Evolutionary conservation across 1,140 invertebrate species (phyloP).

Genomic region (Neelides sp.): DNA sequence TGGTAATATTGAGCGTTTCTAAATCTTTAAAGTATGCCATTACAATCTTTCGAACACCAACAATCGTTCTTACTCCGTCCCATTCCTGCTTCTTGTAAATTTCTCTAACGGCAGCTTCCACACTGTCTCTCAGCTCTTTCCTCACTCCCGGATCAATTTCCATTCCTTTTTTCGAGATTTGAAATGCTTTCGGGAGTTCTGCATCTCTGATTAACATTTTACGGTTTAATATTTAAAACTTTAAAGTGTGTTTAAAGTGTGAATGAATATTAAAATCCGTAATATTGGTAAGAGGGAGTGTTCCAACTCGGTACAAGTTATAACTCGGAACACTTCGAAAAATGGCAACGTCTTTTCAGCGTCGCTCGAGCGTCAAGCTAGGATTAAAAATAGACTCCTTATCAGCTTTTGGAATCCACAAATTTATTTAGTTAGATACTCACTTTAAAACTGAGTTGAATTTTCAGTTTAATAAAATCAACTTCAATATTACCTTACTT

Average conservation of each 20-base stretch:
- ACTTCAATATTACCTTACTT: too few relatives aligned
- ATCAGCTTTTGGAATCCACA: too few relatives aligned
- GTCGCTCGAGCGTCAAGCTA: too few relatives aligned
- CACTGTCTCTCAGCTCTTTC: slow-evolving; percentile 44
- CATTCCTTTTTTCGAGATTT: slow-evolving; percentile 44
- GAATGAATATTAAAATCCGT: neutral
- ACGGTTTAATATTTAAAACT: slow-evolving; percentile 18
- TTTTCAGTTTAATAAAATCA: too few relatives aligned
- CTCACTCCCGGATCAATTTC: slow-evolving; percentile 50
- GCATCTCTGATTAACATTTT: too few relatives aligned
- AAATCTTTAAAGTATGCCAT: slow-evolving; percentile 53
- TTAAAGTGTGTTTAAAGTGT: neutral
- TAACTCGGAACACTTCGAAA: too few relatives aligned
- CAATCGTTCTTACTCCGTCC: slow-evolving; percentile 51
- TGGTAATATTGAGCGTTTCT: slow-evolving; percentile 49
- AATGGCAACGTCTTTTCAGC: too few relatives aligned
- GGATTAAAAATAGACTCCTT: too few relatives aligned
- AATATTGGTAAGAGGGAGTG: too few relatives aligned
- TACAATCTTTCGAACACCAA: slow-evolving; percentile 56
- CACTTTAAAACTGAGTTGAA: too few relatives aligned
- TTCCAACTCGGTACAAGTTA: too few relatives aligned
- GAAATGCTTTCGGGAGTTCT: slow-evolving; percentile 44
- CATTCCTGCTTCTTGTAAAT: slow-evolving; percentile 48
- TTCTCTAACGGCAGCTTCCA: slow-evolving; percentile 46
- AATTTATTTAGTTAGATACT: too few relatives aligned